Evolutionary conservation across 2,888 invertebrate genomes (phyloP), one percentile per base, ranked within the genome.

Genomic region (Epinotia bilunana): DNA sequence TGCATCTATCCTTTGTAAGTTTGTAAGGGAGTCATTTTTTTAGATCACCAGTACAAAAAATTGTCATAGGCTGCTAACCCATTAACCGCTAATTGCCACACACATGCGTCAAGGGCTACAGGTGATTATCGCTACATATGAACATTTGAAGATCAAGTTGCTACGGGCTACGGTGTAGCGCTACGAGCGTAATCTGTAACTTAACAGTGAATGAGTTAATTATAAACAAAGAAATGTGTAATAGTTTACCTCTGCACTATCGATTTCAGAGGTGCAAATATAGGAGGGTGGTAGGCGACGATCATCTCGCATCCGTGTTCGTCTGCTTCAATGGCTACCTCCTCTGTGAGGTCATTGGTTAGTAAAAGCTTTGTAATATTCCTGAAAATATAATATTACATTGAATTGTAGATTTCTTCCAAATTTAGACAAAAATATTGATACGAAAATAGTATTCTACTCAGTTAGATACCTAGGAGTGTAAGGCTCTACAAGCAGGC

Each of bases 201-300:
- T 20, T 20, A 20, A 20, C 20, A n/a, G n/a, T n/a, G n/a, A n/a
- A n/a, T n/a, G n/a, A n/a, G 6, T 33, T 33, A 33, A 7, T 33
- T 33, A 39, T 9, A 39, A 39, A 7, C 39, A 39, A 9, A 39
- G 39, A 39, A 39, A 39, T 39, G 33, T 33, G 39, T 39, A 39
- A 9, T 0, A 1, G 39, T 39, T 39, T 90, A 97, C 97, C 95
- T 97, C 95, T 98, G 94, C 2, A 96, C 96, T 57, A 99, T 93
- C 55, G 96, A 95, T 86, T 98, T 99, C 72, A 99, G 82, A 7
- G 98, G 96, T 16, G 95, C 93, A 90, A 99, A 99, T 86, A 99
- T 97, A 20, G 98, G 98, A n/a, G 99, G 99, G 94, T 99, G 99
- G 89, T 99, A 99, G 0, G 98, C 97, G 74, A 99, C 94, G 74